phyloP scores from a whole-genome alignment of 2,113 vertebrate genomes.

The Galemys pyrenaicus region DNA sequence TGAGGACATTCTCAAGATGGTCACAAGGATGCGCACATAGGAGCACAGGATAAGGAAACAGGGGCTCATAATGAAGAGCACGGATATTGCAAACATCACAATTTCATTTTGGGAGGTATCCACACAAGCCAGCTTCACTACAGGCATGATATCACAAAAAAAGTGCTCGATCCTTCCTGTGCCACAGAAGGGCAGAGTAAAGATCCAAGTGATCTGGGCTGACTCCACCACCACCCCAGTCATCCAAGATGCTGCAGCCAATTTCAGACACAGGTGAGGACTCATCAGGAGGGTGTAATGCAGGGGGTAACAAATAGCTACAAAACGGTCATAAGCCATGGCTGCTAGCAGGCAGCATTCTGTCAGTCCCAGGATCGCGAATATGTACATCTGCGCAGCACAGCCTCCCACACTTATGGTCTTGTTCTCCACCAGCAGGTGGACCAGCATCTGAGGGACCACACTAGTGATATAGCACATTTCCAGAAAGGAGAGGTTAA shows the following conservation, averaged over 20 bases:
- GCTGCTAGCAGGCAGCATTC: constrained; percentile 70
- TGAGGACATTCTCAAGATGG: constrained; percentile 60
- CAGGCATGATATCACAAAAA: constrained; percentile 75
- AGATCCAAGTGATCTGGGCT: constrained; percentile 64
- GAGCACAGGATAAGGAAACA: constrained; percentile 71
- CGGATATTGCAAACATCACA: not conserved
- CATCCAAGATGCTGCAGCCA: constrained; percentile 61
- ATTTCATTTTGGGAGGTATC: constrained; percentile 57
- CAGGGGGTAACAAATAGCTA: constrained; percentile 70
- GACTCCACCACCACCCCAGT: constrained; percentile 62
- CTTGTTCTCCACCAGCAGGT: constrained; percentile 68
- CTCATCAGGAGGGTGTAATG: constrained; percentile 65
- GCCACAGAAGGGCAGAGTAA: constrained; percentile 76
- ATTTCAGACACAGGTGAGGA: not conserved
- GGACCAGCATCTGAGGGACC: constrained; percentile 70
- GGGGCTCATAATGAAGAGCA: constrained; percentile 61
- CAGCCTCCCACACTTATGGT: constrained; percentile 55
- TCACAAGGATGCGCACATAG: not conserved
- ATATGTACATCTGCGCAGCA: constrained; percentile 73
- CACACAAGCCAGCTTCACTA: constrained; percentile 61
- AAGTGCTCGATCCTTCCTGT: constrained; percentile 70
- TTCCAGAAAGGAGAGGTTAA: constrained; percentile 74
- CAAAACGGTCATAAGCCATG: constrained; percentile 76
- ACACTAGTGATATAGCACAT: constrained; percentile 72
- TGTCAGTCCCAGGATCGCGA: constrained; percentile 72